Percentiles rank a stretch among this genome's conserved stretches.
Conservation (phyloP, 2,797 vertebrate species). For the Streptopelia turtur region DNA sequence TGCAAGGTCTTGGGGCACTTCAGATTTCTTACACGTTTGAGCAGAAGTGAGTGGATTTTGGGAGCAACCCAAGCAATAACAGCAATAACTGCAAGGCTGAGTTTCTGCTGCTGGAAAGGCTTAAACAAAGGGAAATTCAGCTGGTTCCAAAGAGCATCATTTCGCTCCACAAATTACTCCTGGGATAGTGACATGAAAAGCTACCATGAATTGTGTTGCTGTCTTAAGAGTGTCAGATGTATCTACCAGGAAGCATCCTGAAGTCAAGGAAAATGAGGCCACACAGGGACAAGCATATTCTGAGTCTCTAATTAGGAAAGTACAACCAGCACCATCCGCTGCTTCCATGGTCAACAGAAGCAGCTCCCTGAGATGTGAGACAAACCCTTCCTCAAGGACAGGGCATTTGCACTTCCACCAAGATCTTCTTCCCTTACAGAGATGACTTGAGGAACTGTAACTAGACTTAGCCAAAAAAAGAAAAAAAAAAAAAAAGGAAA, state of each 20-base stretch:
- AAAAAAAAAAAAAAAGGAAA: neutral
- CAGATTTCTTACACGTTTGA: neutral
- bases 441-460: neutral
- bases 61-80: neutral
- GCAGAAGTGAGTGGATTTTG: neutral
- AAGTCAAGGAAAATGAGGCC: conserved; percentile 24
- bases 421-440: neutral
- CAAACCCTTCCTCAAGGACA: neutral
- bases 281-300: neutral
- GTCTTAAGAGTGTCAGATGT: neutral
- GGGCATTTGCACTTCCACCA: neutral
- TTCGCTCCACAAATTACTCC: neutral
- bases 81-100: neutral
- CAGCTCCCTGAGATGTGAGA: neutral
- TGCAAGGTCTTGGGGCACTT: neutral
- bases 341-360: neutral
- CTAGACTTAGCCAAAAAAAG: neutral
- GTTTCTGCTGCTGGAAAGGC: neutral
- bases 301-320: neutral
- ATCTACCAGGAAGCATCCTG: neutral
- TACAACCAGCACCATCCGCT: conserved; percentile 44
- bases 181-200: neutral
- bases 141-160: neutral
- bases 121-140: conserved; percentile 34
- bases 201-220: conserved; percentile 8